Percentiles rank a stretch among this genome's conserved stretches.
Conservation (phyloP, 2,888 invertebrate genomes). For the Trichogramma evanescens region DNA sequence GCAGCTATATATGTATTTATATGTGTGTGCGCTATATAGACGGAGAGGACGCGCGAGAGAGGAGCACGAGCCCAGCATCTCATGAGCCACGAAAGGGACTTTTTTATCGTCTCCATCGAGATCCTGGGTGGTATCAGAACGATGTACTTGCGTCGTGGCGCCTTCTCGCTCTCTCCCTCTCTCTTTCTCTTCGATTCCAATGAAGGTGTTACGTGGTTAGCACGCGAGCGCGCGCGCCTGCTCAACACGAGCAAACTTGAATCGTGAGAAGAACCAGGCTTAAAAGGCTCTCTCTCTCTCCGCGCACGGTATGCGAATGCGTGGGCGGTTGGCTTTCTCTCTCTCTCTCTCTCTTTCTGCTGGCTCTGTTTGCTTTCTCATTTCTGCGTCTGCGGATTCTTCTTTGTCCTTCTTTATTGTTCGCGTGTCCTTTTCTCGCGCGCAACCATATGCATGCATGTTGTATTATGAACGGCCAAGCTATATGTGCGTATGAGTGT, state of each 20-base stretch:
- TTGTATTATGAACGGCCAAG: too few relatives aligned
- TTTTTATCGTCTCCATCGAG: slow-evolving; percentile 30
- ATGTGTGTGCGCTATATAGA: not conserved
- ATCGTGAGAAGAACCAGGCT: slow-evolving; percentile 23
- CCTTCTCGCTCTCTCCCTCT: too few relatives aligned
- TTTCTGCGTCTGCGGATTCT: slow-evolving; percentile 1
- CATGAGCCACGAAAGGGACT: slow-evolving; percentile 14
- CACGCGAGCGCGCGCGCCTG: slow-evolving; percentile 16
- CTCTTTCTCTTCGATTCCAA: slow-evolving; percentile 29
- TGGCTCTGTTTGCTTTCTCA: not conserved
- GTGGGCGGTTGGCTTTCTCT: slow-evolving; percentile 28
- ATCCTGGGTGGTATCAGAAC: slow-evolving; percentile 30
- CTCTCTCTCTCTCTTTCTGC: not conserved
- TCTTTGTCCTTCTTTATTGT: slow-evolving; percentile 6
- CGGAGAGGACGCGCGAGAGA: not conserved
- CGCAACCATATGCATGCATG: not conserved
- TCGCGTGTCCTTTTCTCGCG: not conserved
- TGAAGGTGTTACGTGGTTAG: slow-evolving; percentile 40
- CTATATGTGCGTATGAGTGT: too few relatives aligned
- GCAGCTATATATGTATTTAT: not conserved
- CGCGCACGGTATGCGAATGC: slow-evolving; percentile 30
- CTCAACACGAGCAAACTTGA: slow-evolving; percentile 16
- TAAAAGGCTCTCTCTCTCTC: not conserved
- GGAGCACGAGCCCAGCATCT: too few relatives aligned
- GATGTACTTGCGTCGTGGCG: not conserved